phyloP scores from a whole-genome alignment of 2,113 vertebrate genomes.

The Neodontobutis hainanensis region DNA sequence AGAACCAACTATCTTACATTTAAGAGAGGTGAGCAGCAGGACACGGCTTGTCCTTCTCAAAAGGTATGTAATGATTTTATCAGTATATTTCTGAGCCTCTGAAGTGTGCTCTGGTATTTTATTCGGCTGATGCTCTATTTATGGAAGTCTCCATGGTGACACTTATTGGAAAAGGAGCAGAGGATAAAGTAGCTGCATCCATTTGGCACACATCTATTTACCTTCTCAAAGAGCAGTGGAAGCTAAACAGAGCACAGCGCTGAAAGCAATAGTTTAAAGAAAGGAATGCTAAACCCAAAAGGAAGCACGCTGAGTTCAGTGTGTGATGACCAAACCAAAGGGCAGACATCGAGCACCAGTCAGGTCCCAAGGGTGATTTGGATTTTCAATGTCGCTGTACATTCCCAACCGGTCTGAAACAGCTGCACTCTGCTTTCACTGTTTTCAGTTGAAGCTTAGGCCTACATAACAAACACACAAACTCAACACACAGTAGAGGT shows the following conservation, averaged over 20 bases:
- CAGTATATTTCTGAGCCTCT: not conserved
- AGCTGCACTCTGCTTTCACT: no score
- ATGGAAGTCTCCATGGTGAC: conserved; percentile 69
- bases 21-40: not conserved
- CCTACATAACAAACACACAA: conserved; percentile 7
- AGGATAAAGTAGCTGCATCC: conserved; percentile 35
- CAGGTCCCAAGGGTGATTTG: conserved; percentile 15
- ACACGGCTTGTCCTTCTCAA: not conserved
- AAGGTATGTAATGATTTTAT: not conserved
- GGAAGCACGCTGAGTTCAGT: not conserved
- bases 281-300: not conserved
- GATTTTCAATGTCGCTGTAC: conserved; percentile 9
- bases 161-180: conserved; percentile 50
- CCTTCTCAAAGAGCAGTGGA: conserved; percentile 16
- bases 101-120: conserved; percentile 3
- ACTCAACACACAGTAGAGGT: no score
- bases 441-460: no score
- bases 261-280: not conserved
- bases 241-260: not conserved
- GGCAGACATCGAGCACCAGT: conserved; percentile 14
- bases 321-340: not conserved
- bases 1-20: not conserved
- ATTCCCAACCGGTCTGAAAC: conserved; percentile 27
- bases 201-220: conserved; percentile 46
- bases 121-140: conserved; percentile 61